Conservation (phyloP, 2,113 vertebrate genomes). For the Rhadina sibilatrix region DNA sequence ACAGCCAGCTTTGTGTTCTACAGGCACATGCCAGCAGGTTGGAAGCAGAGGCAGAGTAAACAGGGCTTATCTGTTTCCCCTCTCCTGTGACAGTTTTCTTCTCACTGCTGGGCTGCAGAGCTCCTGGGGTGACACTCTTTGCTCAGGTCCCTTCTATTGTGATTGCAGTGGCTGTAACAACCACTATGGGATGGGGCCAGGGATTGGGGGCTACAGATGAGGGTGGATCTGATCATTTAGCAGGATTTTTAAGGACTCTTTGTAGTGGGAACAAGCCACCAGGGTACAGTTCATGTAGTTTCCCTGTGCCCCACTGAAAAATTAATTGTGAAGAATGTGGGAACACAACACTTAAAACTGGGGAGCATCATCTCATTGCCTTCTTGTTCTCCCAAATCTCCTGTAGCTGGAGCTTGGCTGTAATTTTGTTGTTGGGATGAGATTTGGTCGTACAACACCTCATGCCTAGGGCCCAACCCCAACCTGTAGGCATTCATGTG, state of each 20-base stretch:
- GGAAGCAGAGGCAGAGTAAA: not conserved
- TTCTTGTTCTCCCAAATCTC: not conserved
- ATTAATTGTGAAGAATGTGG: not conserved
- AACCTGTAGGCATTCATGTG: not conserved
- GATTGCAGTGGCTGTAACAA: not conserved
- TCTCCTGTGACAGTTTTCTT: not conserved
- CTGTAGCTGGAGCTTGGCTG: not conserved
- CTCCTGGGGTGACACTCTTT: not conserved
- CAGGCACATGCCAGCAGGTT: not conserved
- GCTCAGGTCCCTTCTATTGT: not conserved
- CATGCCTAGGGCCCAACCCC: not conserved
- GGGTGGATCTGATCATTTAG: not conserved
- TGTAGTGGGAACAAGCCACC: not conserved
- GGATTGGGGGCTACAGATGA: not conserved
- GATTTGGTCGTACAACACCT: not conserved
- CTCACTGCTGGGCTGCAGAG: not conserved
- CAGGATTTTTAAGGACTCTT: not conserved
- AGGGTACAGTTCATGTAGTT: not conserved
- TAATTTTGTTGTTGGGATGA: not conserved
- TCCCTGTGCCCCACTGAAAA: fast-evolving
- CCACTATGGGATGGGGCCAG: fast-evolving
- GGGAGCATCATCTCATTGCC: not conserved
- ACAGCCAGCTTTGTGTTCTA: not conserved
- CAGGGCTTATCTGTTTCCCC: not conserved
- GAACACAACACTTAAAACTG: fast-evolving